Evolutionary conservation across 2,113 vertebrate genomes (phyloP).

Genomic region (Salminus brasiliensis): DNA sequence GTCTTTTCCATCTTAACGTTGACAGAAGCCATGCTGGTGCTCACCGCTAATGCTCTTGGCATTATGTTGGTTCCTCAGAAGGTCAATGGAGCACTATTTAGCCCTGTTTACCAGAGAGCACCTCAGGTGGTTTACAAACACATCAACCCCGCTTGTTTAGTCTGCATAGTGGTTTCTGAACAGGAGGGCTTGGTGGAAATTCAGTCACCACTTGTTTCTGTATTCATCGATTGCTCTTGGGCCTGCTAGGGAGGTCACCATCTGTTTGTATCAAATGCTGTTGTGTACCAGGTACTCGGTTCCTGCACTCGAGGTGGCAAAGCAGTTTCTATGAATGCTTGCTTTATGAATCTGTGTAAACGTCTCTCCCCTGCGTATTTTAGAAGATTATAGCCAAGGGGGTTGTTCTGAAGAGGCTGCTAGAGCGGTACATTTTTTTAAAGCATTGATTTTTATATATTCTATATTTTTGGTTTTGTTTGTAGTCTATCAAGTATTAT

Average conservation of each 20-base stretch:
- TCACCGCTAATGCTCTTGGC: neutral
- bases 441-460: neutral
- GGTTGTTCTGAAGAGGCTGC: neutral
- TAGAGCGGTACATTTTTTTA: neutral
- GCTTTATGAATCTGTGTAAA: neutral
- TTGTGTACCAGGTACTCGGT: slow-evolving; percentile 4
- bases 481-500: slow-evolving; percentile 3
- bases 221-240: slow-evolving; percentile 29
- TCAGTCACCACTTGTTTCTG: slow-evolving; percentile 51
- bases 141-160: slow-evolving; percentile 42
- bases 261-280: slow-evolving; percentile 19
- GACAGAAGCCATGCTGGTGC: neutral
- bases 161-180: slow-evolving; percentile 50
- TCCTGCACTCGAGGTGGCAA: neutral
- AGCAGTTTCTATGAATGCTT: slow-evolving; percentile 16
- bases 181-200: slow-evolving; percentile 34
- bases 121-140: slow-evolving; percentile 55
- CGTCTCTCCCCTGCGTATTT: neutral
- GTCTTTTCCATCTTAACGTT: neutral
- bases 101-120: slow-evolving; percentile 20
- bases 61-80: slow-evolving; percentile 27
- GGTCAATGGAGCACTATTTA: slow-evolving; percentile 51
- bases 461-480: slow-evolving; percentile 9
- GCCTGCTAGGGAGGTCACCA: neutral
- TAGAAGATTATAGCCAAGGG: neutral